Conservation (phyloP, 2,888 invertebrate genomes). For the Hartigia nigra region DNA sequence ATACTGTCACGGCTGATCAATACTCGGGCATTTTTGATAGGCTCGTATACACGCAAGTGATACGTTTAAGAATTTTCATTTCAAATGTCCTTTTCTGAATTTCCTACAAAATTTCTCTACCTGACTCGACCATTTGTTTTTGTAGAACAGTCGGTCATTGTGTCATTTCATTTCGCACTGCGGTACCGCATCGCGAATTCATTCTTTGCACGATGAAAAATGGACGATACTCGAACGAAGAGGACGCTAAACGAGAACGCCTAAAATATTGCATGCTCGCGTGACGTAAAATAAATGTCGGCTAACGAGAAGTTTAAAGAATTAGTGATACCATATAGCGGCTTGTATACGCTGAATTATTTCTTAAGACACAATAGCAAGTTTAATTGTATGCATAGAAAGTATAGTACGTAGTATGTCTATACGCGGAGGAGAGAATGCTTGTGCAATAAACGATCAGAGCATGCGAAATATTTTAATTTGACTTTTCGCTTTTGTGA, state of each 20-base stretch:
- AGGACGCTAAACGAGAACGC: not conserved
- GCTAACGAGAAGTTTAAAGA: not conserved
- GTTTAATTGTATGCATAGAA: not conserved
- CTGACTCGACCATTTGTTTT: not conserved
- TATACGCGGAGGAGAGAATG: conserved; percentile 24
- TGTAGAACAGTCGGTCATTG: not conserved
- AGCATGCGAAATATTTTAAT: conserved; percentile 42
- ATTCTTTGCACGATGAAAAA: not conserved
- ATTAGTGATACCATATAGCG: not conserved
- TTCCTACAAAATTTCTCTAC: not conserved
- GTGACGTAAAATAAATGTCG: not conserved
- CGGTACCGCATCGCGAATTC: not conserved
- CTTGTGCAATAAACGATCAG: conserved; percentile 48
- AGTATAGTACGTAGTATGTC: not conserved
- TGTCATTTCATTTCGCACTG: not conserved
- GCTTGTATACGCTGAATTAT: not conserved
- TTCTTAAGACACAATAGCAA: not conserved
- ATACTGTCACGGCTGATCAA: not conserved
- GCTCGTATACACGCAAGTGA: not conserved
- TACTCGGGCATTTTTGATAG: not conserved
- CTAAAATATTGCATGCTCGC: not conserved
- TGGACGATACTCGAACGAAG: not conserved
- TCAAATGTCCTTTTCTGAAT: not conserved
- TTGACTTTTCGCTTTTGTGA: conserved; percentile 44
- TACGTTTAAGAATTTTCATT: not conserved